Evolutionary conservation across 2,888 invertebrate genomes (phyloP), one percentile per base, ranked within the genome.

Genomic region (Stenodera caucasica): DNA sequence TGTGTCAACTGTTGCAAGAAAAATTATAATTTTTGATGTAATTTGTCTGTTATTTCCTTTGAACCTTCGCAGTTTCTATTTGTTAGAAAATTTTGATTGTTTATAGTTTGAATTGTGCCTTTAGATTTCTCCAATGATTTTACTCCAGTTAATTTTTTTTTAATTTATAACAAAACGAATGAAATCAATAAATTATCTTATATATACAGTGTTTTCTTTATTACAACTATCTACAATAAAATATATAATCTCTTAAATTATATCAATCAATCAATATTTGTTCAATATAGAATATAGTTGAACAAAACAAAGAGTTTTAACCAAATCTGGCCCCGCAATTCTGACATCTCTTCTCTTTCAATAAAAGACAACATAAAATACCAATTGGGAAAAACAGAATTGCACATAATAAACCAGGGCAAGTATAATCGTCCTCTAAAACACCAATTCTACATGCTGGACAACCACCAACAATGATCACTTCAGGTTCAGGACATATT

Each of bases 361-460:
- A 84, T 32, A 91, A 87, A 53, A 96, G 82, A 77, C 96, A 96
- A 77, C 94, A 95, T 8, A 96, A 80, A 64, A 96, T 88, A 45
- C 96, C 96, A 35, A 94, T 55, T 0, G 96, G 96, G 76, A 96
- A 96, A 80, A 91, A 93, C 30, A 91, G 81, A 63, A 94, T 90
- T 18, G 93, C 93, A 80, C 94, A 94, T 57, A 90, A 81, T 12
- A 96, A 83, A 58, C 94, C 96, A 49, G 92, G 83, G 72, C 91
- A 91, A 0, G 94, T 90, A 79, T 90, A 95, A 75, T 94, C 92
- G 71, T 94, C 94, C 81, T 94, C 92, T 45, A 95, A 81, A 26
- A 92, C 85, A 14, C 95, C 96, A 61, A 94, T 92, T 68, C 94
- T 84, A 76, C 95, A 96, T 1, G 92, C 91, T 1, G 95, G 95